Evolutionary conservation across 2,797 vertebrate genomes (phyloP).

Genomic region (Tenualosa thibaudeaui): DNA sequence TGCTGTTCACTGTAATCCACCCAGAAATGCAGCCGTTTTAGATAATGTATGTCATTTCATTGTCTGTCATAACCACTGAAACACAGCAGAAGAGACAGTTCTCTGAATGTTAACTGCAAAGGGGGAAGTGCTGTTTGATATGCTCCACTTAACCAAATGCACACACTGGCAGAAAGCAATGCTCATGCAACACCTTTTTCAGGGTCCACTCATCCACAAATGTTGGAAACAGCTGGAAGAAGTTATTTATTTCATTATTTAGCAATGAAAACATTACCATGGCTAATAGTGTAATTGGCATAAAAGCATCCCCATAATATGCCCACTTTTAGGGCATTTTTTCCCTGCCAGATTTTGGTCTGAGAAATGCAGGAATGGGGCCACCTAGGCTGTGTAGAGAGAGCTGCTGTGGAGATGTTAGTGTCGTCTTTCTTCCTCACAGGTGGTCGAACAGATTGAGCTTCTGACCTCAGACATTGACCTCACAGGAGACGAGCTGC

Average conservation of each 20-base stretch:
- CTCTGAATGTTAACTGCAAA: constrained; percentile 37
- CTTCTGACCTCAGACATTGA: constrained; percentile 73
- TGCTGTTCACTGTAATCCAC: neutral
- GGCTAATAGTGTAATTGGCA: constrained; percentile 3
- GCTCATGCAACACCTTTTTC: constrained; percentile 37
- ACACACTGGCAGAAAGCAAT: constrained; percentile 53
- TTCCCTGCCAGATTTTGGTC: neutral
- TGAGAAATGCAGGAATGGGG: constrained; percentile 20
- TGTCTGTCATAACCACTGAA: constrained; percentile 35
- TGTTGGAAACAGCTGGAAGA: constrained; percentile 70
- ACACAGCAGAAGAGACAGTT: constrained; percentile 19
- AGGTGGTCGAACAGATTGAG: constrained; percentile 81
- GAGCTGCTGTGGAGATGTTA: neutral
- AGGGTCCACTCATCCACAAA: constrained; percentile 56
- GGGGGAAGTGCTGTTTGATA: constrained; percentile 50
- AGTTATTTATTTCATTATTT: constrained; percentile 6
- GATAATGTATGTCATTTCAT: constrained; percentile 18
- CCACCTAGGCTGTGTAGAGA: neutral
- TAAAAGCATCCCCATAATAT: constrained; percentile 12
- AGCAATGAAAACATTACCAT: neutral
- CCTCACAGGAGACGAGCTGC: constrained; percentile 62
- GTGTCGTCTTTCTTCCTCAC: constrained; percentile 46
- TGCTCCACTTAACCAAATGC: constrained; percentile 65
- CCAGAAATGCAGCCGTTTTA: neutral
- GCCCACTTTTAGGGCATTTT: neutral